Evolutionary conservation across 1,140 invertebrate species (phyloP), one percentile per base, ranked within the genome.

Genomic region (Drosophila cardini): DNA sequence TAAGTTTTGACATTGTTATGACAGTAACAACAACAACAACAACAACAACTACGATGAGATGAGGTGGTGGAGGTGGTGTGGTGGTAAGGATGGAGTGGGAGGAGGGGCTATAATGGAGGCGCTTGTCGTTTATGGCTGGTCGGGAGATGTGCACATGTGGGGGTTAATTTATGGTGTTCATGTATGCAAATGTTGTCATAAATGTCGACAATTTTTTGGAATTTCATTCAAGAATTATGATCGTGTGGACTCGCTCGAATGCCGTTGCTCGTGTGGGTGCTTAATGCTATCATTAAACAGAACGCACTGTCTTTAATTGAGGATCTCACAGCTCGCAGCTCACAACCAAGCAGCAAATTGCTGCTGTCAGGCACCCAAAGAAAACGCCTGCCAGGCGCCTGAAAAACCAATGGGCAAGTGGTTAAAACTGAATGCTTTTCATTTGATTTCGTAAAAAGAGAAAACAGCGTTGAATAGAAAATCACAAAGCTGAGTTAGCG

Each of bases 1-100:
- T 89, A 89, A 89, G 84, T 89, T 89, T 80, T 78, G 84, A 84
- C 80, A 80, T 89, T 89, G 84, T 85, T 85, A 72, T 86, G 82
- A 72, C 78, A 81, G 67, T 48, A 73, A 16, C 55, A 69, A 18
- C 62, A 61, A 56, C 73, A 84, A 65, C 83, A 76, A 32, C 56
- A 48, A 36, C 72, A 76, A 32, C 62, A 60, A 40, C 48, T 21
- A 63, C 52, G 79, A 58, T 61, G 2, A 4, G 21, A 26, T 26
- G 21, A 26, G 21, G 21, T 26, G 5, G 21, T 26, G 21, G 2
- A 26, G 21, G 21, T 26, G 21, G 21, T 26, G 21, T 26, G 21
- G 21, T 26, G 21, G 21, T 2, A 26, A 26, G 5, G 5, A 4
- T 4, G 4, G 5, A 26, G 21, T 26, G 4, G 21, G 52, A 56